Base-by-base conservation (phyloP, 1,140 invertebrate genomes). In the Xylocopa sonorina region DNA sequence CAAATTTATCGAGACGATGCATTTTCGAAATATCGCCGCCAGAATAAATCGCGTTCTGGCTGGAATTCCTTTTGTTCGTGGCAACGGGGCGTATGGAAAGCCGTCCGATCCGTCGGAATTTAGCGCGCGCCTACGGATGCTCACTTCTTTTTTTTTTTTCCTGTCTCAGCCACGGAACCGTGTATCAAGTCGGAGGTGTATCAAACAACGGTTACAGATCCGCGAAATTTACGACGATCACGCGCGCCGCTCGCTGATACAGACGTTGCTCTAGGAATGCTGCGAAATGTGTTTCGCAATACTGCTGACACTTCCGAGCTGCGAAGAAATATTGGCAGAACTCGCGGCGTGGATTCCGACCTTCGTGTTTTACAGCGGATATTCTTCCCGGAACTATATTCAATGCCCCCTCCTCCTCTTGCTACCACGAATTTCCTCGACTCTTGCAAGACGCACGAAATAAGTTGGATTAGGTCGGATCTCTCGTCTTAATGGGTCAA, bases 251-350 rank as follows among this genome's bases (percentile, higher is more conserved):
- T 18, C 7, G 38, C 27, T 55, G 73, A 76, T 55, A 46, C 74
- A 57, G 48, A 21, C 41, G 57, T 68, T 68, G 57, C 64, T 76
- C 63, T 21, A 58, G 69, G 32, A 32, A 73, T 43, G 48, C 55
- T 73, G 57, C 9, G 32, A 24, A 73, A 62, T 62, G 69, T 62
- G 69, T 43, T 62, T 41, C 29, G 69, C 69, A 62, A 73, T 62
- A 73, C 69, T 24, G 69, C 69, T 62, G 69, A 73, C 55, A 73
- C 69, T 73, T 62, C 55, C 12, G 69, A 73, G 41, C 55, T n/a
- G 21, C 29, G 55, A 62, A 60, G 69, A 73, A 73, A 73, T 62
- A 73, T 73, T 73, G 69, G 41, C 55, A 73, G 9, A 73, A 46
- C 41, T 27, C 16, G 69, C 69, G 27, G 69, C 69, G 27, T 24